Evolutionary conservation across 2,113 vertebrate genomes (phyloP).

Genomic region (Oreotrochilus melanogaster): DNA sequence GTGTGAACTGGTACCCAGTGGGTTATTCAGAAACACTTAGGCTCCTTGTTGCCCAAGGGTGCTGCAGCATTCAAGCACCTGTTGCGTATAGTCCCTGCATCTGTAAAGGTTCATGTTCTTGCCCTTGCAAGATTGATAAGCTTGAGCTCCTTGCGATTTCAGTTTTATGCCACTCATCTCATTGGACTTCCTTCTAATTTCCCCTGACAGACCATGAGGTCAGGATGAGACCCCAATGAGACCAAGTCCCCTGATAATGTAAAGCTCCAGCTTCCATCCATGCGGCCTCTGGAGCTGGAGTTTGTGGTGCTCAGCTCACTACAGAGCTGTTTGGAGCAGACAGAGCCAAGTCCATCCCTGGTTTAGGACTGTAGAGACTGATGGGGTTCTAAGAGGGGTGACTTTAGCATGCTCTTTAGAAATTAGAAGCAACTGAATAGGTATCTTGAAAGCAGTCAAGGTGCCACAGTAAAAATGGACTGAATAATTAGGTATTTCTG

Average conservation of each 20-base stretch:
- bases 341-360: neutral
- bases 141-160: neutral
- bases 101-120: neutral
- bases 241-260: neutral
- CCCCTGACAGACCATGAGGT: rapidly evolving
- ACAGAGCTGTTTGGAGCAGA: neutral
- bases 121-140: neutral
- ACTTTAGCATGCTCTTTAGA: neutral
- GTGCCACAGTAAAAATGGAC: neutral
- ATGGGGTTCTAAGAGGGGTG: neutral
- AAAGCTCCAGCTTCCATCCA: neutral
- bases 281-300: neutral
- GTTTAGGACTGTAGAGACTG: neutral
- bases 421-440: neutral
- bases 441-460: neutral
- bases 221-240: neutral
- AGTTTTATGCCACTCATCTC: neutral
- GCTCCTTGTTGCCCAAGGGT: neutral
- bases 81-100: neutral
- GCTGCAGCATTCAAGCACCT: neutral
- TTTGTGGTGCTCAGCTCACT: neutral
- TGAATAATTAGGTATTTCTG: neutral
- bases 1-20: neutral
- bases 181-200: neutral
- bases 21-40: neutral